phyloP scores from a whole-genome alignment of 2,888 invertebrate genomes.

The Mimachlamys varia region DNA sequence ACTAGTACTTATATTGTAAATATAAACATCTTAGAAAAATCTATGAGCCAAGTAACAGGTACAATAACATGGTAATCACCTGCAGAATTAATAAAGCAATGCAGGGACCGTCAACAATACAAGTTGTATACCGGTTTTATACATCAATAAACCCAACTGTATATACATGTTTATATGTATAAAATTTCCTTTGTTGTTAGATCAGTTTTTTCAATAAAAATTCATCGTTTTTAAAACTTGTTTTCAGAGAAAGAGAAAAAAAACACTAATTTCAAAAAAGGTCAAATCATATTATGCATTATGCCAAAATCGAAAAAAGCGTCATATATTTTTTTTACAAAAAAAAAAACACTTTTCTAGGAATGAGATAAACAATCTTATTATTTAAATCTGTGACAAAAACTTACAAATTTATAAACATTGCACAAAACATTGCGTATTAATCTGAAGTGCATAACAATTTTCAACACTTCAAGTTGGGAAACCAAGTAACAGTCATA shows the following conservation, averaged over 20 bases:
- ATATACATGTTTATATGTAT: not conserved
- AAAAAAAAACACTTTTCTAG: no score
- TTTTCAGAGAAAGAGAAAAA: not conserved
- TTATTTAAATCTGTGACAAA: not conserved
- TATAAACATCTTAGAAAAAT: no score
- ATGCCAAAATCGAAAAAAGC: not conserved
- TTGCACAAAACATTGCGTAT: slow-evolving; percentile 20
- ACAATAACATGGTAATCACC: not conserved
- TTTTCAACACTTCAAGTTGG: no score
- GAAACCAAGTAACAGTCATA: no score
- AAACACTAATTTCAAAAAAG: not conserved
- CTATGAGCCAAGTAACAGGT: no score
- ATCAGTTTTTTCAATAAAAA: not conserved
- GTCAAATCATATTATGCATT: not conserved
- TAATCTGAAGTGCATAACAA: no score
- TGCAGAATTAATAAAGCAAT: not conserved
- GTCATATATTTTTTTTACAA: no score
- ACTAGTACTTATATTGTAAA: no score
- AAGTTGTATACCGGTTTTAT: not conserved
- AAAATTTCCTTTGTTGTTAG: not conserved
- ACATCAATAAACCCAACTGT: not conserved
- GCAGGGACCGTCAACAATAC: not conserved
- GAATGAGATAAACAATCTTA: not conserved
- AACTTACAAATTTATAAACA: not conserved
- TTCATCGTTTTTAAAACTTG: not conserved